Evolutionary conservation across 2,888 invertebrate species (phyloP).

Genomic region (Desoria tigrina): DNA sequence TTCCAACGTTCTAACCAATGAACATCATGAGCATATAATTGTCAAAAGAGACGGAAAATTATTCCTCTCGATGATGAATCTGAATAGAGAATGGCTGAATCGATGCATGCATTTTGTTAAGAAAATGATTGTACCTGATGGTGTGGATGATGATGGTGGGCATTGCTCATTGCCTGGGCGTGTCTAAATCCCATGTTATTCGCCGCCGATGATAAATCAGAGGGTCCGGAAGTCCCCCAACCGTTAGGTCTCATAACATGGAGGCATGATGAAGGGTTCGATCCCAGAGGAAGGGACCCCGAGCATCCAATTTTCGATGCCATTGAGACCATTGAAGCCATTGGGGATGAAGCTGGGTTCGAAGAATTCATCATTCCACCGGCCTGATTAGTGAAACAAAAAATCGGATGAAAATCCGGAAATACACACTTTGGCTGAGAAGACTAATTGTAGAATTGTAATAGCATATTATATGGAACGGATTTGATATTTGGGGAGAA

Average conservation of each 20-base stretch:
- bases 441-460: background rate
- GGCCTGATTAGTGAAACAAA: too few relatives aligned
- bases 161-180: slow-evolving; percentile 33
- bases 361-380: slow-evolving; percentile 37
- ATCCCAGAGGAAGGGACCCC: slow-evolving; percentile 39
- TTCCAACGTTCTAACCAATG: too few relatives aligned
- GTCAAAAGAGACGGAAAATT: too few relatives aligned
- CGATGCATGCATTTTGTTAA: background rate
- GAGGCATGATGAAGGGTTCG: slow-evolving; percentile 44
- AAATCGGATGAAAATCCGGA: background rate
- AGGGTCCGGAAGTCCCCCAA: slow-evolving; percentile 40
- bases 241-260: slow-evolving; percentile 51
- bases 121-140: slow-evolving; percentile 26
- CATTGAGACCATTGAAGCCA: slow-evolving; percentile 53
- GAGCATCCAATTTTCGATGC: slow-evolving; percentile 49
- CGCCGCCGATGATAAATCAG: slow-evolving; percentile 39
- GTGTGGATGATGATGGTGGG: slow-evolving; percentile 44
- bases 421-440: background rate
- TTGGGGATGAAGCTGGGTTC: slow-evolving; percentile 44
- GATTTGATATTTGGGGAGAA: too few relatives aligned
- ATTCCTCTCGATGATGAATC: too few relatives aligned
- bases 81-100: background rate
- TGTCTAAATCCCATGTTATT: slow-evolving; percentile 48
- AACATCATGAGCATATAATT: too few relatives aligned
- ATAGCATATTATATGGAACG: background rate